phyloP scores from a whole-genome alignment of 2,113 vertebrate genomes.

The Alligator mississippiensis region DNA sequence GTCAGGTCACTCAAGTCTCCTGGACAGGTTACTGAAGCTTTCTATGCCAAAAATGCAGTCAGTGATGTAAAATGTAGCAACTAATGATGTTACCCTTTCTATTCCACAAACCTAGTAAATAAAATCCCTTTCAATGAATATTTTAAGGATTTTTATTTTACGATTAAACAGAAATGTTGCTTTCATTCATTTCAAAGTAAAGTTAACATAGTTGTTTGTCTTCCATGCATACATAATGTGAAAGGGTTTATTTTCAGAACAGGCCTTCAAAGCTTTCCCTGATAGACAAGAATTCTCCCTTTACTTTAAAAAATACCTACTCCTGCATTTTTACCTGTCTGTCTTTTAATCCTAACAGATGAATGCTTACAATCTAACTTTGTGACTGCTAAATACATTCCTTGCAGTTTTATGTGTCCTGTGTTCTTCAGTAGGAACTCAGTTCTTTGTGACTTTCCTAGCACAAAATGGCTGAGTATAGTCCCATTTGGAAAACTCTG shows the following conservation, averaged over 20 bases:
- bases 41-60: background rate
- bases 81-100: background rate
- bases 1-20: background rate
- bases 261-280: constrained; percentile 14
- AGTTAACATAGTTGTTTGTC: background rate
- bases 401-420: background rate
- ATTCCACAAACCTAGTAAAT: background rate
- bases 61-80: background rate
- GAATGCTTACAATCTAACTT: constrained; percentile 6
- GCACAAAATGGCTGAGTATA: constrained; percentile 41
- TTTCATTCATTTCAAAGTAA: background rate
- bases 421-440: background rate
- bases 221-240: background rate
- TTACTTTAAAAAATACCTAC: background rate
- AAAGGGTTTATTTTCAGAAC: background rate
- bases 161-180: background rate
- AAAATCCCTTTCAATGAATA: background rate
- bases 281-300: background rate
- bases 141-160: background rate
- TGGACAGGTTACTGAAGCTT: background rate
- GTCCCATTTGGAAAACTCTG: constrained; percentile 37
- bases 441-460: constrained; percentile 40
- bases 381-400: background rate
- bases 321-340: background rate
- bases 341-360: background rate